Base-by-base conservation (phyloP, 2,113 vertebrate genomes). In the Pleuronectes platessa region DNA sequence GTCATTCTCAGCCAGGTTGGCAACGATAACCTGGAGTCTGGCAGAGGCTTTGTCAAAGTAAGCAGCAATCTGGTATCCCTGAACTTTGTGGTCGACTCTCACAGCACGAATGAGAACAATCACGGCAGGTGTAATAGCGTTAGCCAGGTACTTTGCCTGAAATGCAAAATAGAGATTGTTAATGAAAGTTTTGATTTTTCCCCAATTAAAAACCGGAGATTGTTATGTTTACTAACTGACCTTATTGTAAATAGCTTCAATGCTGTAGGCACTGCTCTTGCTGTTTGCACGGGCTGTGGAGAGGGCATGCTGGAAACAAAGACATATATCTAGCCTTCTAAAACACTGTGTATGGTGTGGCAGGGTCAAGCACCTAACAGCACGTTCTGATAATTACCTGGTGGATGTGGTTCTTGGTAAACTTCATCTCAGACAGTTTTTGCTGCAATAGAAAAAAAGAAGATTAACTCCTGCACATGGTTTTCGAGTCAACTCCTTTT, bases 1-100 rank as follows among this genome's bases (percentile, higher is more conserved):
- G 88, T 94, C 87, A 26, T 88, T 80, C 20, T 92, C 90, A 10
- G 86, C 78, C 35, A 96, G 87, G 74, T 94, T 94, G 64, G 93
- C 92, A 45, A 95, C 31, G 66, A 95, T 92, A 2, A 95, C 5
- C 82, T 97, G 96, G 21, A 96, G 0, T 78, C 91, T 92, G 49
- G 89, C 79, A 61, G 21, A 92, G 40, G 66, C 0, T 45, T 90
- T 68, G 73, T 95, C 93, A 31, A 84, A 31, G 54, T 95, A 96
- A 5, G 87, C 88, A 63, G 94, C 86, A 0, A 95, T 15, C 88
- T 96, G 95, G 84, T 95, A 94, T 65, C 96, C 96, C 82, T 93
- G 85, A 61, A 42, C 67, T 64, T 90, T 94, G 15, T 87, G 91
- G 63, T 95, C 90, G 0, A 85, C 76, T 76, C 85, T 92, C 31